Conservation (phyloP, 2,113 vertebrate genomes). For the Calypte anna region DNA sequence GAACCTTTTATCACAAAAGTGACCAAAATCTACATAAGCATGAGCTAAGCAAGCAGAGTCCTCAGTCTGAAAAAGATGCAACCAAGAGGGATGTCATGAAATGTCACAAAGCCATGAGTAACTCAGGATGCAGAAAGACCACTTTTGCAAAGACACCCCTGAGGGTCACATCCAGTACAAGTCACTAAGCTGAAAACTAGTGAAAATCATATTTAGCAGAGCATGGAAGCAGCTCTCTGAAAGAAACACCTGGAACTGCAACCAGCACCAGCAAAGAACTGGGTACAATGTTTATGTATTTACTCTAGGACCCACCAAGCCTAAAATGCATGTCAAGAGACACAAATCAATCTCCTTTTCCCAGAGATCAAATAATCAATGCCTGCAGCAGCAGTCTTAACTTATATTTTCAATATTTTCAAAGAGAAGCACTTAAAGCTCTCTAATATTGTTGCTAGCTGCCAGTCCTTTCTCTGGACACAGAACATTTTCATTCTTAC, state of each 20-base stretch:
- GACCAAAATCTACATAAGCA: not conserved
- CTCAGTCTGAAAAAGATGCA: not conserved
- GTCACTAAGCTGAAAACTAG: not conserved
- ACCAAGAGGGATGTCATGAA: not conserved
- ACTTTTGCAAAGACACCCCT: not conserved
- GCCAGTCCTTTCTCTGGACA: not conserved
- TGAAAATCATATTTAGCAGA: not conserved
- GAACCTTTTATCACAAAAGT: not conserved
- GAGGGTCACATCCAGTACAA: not conserved
- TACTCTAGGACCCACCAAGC: not conserved
- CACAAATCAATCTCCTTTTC: not conserved
- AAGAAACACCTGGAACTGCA: not conserved
- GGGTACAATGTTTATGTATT: not conserved
- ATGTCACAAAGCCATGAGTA: not conserved
- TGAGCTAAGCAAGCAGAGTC: not conserved
- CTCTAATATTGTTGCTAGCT: not conserved
- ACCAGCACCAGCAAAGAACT: not conserved
- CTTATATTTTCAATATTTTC: not conserved
- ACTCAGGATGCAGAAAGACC: fast-evolving
- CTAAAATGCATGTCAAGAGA: not conserved
- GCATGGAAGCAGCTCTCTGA: not conserved
- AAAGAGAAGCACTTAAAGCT: not conserved
- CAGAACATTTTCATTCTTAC: not conserved
- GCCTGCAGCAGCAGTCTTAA: not conserved
- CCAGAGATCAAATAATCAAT: not conserved